Base-by-base conservation (phyloP, 2,113 vertebrate genomes). In the Ondatra zibethicus region DNA sequence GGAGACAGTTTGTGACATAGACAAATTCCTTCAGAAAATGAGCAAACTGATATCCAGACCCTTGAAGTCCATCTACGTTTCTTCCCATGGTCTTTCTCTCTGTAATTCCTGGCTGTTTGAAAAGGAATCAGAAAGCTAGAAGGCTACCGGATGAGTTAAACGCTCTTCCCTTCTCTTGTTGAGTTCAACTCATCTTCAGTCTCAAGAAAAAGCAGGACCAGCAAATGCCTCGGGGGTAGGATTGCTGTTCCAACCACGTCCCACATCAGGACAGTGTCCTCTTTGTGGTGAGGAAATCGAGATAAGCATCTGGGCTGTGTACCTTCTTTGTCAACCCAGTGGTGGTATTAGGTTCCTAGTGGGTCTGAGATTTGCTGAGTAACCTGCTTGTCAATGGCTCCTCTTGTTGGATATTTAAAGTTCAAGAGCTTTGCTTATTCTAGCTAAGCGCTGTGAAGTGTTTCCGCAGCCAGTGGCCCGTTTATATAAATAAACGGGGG, bases 351-450 rank as follows among this genome's bases (percentile, higher is more conserved):
- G 96, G 77, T 89, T 98, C 63, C 2, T 47, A 88, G 96, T 94
- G 96, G 97, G 95, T 93, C 0, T 88, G 95, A 96, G 94, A 96
- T 98, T 98, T 98, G 92, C 96, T 88, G 96, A 97, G 91, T 92
- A 8, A 97, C 97, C 96, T 96, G 94, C 97, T 98, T 98, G 98
- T 98, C 98, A 98, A 91, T 98, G 96, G 97, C 98, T 98, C 96
- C 97, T 98, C 97, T 98, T 98, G 96, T 96, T 98, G 97, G 97
- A 93, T 98, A 98, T 98, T 98, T 98, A 96, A 98, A 98, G 98
- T 98, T 98, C 98, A 98, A 98, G 98, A 98, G 97, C 98, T 98
- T 81, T 98, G 97, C 98, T 98, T 98, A 98, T 97, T 98, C 98
- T 98, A 95, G 97, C 98, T 98, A 98, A 99, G 98, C 98, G 97